Conservation (phyloP, 2,113 vertebrate genomes). For the Nansenia antarctica region DNA sequence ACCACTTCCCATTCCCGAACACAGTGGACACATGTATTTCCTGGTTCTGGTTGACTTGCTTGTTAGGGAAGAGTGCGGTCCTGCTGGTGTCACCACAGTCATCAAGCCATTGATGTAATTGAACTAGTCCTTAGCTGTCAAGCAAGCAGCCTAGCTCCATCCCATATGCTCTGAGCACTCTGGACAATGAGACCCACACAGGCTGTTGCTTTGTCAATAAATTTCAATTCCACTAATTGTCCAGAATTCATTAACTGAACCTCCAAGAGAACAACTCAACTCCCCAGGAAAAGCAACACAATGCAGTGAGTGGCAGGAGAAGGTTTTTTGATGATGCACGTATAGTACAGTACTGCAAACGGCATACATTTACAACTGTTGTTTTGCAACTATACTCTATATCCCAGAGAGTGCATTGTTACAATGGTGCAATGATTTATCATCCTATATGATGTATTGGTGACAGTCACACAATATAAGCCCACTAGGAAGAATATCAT, state of each 20-base stretch:
- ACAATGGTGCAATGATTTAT: too few relatives aligned
- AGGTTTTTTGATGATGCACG: slow-evolving; percentile 39
- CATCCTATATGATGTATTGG: too few relatives aligned
- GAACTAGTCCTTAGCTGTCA: slow-evolving; percentile 86
- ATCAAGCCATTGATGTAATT: slow-evolving; percentile 94
- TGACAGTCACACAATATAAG: too few relatives aligned
- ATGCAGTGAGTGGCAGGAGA: slow-evolving; percentile 63
- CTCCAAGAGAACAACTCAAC: slow-evolving; percentile 65
- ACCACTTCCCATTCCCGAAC: slow-evolving; percentile 62
- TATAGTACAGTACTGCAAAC: slow-evolving; percentile 14
- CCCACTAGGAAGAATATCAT: too few relatives aligned
- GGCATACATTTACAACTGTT: slow-evolving; percentile 29
- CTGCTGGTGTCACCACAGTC: slow-evolving; percentile 90
- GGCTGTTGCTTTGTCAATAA: slow-evolving; percentile 88
- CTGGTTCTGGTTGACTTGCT: slow-evolving; percentile 89
- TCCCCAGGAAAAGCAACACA: slow-evolving; percentile 72
- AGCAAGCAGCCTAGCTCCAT: slow-evolving; percentile 79
- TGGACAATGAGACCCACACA: slow-evolving; percentile 88
- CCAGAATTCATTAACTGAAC: slow-evolving; percentile 82
- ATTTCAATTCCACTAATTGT: slow-evolving; percentile 99
- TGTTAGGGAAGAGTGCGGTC: slow-evolving; percentile 88
- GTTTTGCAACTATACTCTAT: background rate
- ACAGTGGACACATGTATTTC: slow-evolving; percentile 90
- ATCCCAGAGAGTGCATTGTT: too few relatives aligned
- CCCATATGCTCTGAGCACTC: slow-evolving; percentile 79